These are phyloP conservation scores for Thamnophis sirtalis DNA, from an alignment of 2,113 vertebrate genomes.

Conservation along the genomic window DNA sequence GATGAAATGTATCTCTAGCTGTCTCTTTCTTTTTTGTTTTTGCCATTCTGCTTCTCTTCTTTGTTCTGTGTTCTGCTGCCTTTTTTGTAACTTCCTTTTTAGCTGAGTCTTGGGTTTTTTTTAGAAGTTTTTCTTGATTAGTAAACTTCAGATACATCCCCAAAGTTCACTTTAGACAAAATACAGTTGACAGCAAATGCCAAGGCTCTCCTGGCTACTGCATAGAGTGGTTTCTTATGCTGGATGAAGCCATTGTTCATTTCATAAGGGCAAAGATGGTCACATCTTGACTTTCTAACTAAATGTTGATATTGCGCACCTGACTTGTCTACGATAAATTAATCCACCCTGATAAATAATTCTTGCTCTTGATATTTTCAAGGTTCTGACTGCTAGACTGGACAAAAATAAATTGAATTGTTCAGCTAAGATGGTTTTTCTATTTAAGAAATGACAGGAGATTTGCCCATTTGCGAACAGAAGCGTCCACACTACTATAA, in stretches of 20 bases:
- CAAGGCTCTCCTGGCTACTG: neutral
- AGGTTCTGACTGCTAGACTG: neutral
- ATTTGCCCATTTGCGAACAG: neutral
- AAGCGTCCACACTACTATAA: neutral
- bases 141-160: neutral
- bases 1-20: neutral
- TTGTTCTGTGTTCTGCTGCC: neutral
- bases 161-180: neutral
- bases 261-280: neutral
- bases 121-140: neutral
- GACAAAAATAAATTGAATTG: neutral
- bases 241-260: neutral
- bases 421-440: neutral
- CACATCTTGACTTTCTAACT: neutral
- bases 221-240: neutral
- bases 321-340: neutral
- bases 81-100: neutral
- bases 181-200: neutral
- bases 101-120: neutral
- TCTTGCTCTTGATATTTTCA: conserved; percentile 1
- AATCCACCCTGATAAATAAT: neutral
- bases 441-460: neutral
- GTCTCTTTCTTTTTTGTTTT: neutral
- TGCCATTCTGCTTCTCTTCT: neutral
- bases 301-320: neutral